These are phyloP conservation scores for Chydorus sphaericus DNA, from an alignment of 2,888 invertebrate genomes.

Conservation along the genomic window DNA sequence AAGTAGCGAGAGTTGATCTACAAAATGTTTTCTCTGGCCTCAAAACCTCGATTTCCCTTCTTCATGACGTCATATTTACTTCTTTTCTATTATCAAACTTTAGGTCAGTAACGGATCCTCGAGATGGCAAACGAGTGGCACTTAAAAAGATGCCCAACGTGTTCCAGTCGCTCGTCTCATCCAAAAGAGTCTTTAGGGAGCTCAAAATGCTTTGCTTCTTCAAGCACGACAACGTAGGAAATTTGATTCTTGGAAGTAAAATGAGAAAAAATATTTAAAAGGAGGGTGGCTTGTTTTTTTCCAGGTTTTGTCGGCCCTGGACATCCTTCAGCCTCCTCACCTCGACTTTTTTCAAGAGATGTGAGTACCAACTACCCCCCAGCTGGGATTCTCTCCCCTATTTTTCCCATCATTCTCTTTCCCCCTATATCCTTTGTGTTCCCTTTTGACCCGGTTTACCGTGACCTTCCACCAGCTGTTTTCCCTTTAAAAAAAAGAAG, in stretches of 20 bases:
- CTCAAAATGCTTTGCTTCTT: slow-evolving; percentile 98
- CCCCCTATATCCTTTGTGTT: background rate
- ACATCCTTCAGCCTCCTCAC: slow-evolving; percentile 96
- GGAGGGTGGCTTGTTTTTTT: too few relatives aligned
- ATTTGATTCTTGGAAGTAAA: too few relatives aligned
- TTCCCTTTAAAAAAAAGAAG: too few relatives aligned
- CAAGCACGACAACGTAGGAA: slow-evolving; percentile 97
- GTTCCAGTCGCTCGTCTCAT: slow-evolving; percentile 97
- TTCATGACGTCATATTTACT: background rate
- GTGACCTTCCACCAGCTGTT: background rate
- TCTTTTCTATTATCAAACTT: background rate
- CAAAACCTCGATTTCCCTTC: background rate
- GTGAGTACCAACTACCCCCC: too few relatives aligned
- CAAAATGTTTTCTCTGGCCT: background rate
- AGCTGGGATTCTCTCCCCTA: background rate
- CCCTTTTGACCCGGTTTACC: background rate
- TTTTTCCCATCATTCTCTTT: slow-evolving; percentile 4
- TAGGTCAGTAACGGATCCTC: slow-evolving; percentile 98
- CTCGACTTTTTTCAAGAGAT: slow-evolving; percentile 99
- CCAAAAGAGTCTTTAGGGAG: slow-evolving; percentile 96
- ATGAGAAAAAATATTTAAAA: too few relatives aligned
- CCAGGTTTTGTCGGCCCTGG: slow-evolving; percentile 92
- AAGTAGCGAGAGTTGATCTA: slow-evolving; percentile 4
- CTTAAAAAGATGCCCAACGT: slow-evolving; percentile 99
- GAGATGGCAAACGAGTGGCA: slow-evolving; percentile 94